Evolutionary conservation across 1,140 invertebrate genomes (phyloP).

Genomic region (Bradysia coprophila): DNA sequence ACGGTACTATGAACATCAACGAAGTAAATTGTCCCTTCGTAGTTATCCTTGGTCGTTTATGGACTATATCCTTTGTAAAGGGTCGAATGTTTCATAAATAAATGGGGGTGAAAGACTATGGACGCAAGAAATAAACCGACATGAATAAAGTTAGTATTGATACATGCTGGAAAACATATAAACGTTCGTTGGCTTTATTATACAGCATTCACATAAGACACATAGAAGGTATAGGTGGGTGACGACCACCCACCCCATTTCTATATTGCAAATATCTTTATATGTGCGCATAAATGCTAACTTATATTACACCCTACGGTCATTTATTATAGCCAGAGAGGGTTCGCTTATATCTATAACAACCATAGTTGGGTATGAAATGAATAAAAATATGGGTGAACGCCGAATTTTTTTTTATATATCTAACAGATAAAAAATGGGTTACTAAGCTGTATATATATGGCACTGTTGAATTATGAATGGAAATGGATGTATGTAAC

Average conservation of each 20-base stretch:
- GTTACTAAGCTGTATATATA: not conserved
- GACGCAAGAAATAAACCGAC: not conserved
- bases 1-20: not conserved
- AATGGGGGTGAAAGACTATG: not conserved
- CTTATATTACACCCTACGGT: not conserved
- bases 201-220: not conserved
- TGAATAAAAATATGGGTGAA: not conserved
- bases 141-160: not conserved
- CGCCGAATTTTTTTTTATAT: not conserved
- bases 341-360: not conserved
- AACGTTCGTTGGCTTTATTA: not conserved
- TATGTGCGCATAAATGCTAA: not conserved
- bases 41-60: not conserved
- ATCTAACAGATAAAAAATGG: not conserved
- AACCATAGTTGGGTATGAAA: too few species aligned
- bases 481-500: too few species aligned
- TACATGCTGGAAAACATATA: not conserved
- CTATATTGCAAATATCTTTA: too few species aligned
- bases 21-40: not conserved
- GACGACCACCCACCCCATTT: too few species aligned
- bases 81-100: not conserved
- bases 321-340: not conserved
- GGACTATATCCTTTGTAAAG: not conserved
- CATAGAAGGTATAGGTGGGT: not conserved
- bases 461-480: too few species aligned